Evolutionary conservation across 1,140 invertebrate species (phyloP), one percentile per base, ranked within the genome.

Genomic region (Drosophila varians): DNA sequence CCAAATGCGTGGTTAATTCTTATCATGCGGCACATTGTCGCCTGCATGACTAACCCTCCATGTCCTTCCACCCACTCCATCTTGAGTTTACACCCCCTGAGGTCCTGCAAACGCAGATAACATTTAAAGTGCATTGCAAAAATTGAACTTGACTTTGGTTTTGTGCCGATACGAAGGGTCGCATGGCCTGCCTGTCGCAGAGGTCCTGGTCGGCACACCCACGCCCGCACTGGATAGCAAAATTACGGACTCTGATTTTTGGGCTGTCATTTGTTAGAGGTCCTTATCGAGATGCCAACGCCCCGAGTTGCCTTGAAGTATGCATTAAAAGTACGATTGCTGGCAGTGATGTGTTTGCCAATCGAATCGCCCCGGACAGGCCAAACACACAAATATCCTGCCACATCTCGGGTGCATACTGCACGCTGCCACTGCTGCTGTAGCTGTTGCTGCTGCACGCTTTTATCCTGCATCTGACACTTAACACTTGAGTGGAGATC

Each of bases 391-490:
- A 87, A 82, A 82, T 77, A 61, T 86, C 78, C 78, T 83, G 78
- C 54, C 61, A 42, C 77, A 60, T 61, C 47, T 57, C 18, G 21
- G 55, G 23, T 56, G 51, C 66, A 70, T 42, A 49, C 49, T 25
- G 38, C 49, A 53, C 36, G 51, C 36, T 25, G 51, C 36, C 14
- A 4, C 36, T 38, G 36, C 38, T 38, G 36, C 11, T 38, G 19
- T 12, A 11, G 36, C 31, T 45, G 28, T 26, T 47, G 34, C 46
- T 53, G 66, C 55, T 72, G 66, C 65, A 79, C 82, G 82, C 80
- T 87, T 79, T 86, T 86, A 86, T 87, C 82, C 82, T 87, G 82
- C 82, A 87, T 87, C 83, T 86, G 82, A 86, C 82, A 86, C 74
- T 86, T 86, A 86, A 86, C 82, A 86, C 82, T 87, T 80, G 83